Percentiles rank a stretch among this genome's conserved stretches.
Conservation (phyloP, 2,797 vertebrate genomes). For the Falco cherrug region DNA sequence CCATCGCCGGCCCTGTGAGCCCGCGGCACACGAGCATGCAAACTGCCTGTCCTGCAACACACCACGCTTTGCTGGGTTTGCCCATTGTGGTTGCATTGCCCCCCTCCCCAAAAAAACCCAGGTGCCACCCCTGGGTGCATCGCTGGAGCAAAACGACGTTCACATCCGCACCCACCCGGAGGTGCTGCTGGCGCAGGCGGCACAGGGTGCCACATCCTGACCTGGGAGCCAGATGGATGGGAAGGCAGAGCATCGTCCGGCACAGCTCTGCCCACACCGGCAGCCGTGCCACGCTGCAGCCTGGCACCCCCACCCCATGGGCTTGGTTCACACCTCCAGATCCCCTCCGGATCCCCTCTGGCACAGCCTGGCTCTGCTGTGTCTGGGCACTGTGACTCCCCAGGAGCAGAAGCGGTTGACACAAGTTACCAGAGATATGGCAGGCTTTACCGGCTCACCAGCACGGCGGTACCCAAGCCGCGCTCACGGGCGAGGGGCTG, state of each 20-base stretch:
- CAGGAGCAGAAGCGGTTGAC: not conserved
- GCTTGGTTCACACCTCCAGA: not conserved
- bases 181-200: not conserved
- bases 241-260: not conserved
- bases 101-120: not conserved
- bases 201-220: not conserved
- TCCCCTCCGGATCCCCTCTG: no score
- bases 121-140: not conserved
- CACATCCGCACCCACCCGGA: fast-evolving
- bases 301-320: not conserved
- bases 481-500: not conserved
- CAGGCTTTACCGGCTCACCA: not conserved
- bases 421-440: fast-evolving
- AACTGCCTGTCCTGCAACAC: not conserved
- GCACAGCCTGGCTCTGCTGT: not conserved
- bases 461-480: not conserved
- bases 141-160: not conserved
- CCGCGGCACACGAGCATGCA: fast-evolving
- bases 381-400: not conserved
- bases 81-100: not conserved
- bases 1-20: fast-evolving
- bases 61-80: not conserved
- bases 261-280: not conserved
- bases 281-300: not conserved
- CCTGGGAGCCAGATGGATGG: not conserved